These are phyloP conservation scores for Falcaria lacertinaria DNA, from an alignment of 2,888 invertebrate genomes.

Conservation along the genomic window DNA sequence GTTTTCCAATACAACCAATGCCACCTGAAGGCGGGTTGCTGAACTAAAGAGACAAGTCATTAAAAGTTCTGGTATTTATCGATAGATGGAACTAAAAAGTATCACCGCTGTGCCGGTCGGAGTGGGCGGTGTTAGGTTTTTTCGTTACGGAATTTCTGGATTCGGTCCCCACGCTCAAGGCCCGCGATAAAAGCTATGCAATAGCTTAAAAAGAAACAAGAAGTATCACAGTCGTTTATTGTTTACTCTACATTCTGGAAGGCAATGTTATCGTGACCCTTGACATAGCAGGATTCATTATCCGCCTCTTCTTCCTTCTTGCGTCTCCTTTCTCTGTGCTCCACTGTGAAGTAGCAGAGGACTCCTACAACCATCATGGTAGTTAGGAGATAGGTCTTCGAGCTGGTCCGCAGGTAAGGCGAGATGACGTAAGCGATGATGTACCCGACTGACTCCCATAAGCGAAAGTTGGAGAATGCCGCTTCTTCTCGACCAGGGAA, in stretches of 20 bases:
- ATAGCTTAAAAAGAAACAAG: neutral
- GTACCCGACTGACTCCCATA: conserved; percentile 85
- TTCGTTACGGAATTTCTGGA: too few relatives aligned
- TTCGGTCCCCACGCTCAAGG: too few relatives aligned
- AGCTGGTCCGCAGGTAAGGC: conserved; percentile 67
- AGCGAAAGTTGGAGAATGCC: conserved; percentile 84
- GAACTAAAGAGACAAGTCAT: too few relatives aligned
- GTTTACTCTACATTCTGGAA: conserved; percentile 42
- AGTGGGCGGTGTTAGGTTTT: too few relatives aligned
- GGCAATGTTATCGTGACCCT: conserved; percentile 60
- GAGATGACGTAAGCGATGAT: conserved; percentile 82
- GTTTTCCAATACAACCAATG: too few relatives aligned
- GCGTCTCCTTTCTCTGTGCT: conserved; percentile 40
- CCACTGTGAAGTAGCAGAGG: conserved; percentile 70
- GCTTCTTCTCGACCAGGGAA: conserved; percentile 82
- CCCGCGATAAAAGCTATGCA: too few relatives aligned
- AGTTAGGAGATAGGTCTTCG: conserved; percentile 76
- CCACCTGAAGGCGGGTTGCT: too few relatives aligned
- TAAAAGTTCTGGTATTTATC: too few relatives aligned
- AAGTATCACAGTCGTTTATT: conserved; percentile 5
- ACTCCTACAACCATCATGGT: conserved; percentile 72
- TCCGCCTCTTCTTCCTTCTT: conserved; percentile 30
- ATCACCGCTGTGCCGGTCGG: too few relatives aligned
- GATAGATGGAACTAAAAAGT: too few relatives aligned
- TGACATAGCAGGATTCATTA: conserved; percentile 31